phyloP scores from a whole-genome alignment of 2,797 vertebrate species.

The Danio albolineatus region DNA sequence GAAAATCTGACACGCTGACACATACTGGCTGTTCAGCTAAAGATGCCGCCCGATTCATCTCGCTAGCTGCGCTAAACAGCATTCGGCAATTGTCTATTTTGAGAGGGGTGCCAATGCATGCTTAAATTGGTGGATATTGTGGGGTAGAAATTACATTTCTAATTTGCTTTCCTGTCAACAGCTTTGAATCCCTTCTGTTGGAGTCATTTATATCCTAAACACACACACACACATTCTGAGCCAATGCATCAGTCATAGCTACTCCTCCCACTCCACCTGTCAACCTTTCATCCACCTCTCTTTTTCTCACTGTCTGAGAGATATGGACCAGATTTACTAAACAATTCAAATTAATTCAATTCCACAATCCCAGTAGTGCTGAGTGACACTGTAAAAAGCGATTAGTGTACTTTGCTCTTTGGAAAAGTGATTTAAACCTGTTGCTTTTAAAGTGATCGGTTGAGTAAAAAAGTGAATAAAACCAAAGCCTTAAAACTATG shows the following conservation, averaged over 20 bases:
- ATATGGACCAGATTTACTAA: not conserved
- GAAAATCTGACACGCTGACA: slow-evolving; percentile 26
- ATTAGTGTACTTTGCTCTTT: no score
- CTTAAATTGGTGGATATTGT: not conserved
- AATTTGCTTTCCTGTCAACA: not conserved
- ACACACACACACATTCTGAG: slow-evolving; percentile 55
- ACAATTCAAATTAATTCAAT: no score
- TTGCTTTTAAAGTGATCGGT: no score
- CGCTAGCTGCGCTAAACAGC: not conserved
- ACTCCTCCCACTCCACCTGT: slow-evolving; percentile 49
- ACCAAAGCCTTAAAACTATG: no score
- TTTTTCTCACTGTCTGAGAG: not conserved
- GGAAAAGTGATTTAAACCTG: no score
- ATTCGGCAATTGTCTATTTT: not conserved
- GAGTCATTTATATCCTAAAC: slow-evolving; percentile 48
- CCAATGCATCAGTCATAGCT: slow-evolving; percentile 41
- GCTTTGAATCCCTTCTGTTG: slow-evolving; percentile 15
- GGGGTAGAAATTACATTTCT: not conserved
- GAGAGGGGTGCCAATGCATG: not conserved
- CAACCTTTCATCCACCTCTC: not conserved
- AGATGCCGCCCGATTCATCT: not conserved
- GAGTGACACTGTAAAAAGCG: no score
- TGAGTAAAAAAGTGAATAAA: no score
- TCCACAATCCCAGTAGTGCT: no score
- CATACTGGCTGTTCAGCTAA: not conserved